Evolutionary conservation across 2,888 invertebrate species (phyloP).

Genomic region (Phalangium opilio): DNA sequence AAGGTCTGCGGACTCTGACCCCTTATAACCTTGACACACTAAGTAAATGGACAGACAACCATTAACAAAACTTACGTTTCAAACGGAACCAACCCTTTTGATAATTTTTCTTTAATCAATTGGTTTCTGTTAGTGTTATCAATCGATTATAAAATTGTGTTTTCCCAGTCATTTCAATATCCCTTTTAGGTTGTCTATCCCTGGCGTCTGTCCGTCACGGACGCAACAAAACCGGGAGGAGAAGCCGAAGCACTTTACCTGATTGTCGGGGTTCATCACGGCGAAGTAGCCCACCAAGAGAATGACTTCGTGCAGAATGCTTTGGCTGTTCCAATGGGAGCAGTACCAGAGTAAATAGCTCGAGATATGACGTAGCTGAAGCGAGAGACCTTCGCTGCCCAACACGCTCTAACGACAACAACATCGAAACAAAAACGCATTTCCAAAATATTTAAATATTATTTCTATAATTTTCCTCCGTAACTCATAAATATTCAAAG

Average conservation of each 20-base stretch:
- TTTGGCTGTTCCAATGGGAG: constrained; percentile 38
- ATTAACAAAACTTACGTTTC: too few relatives aligned
- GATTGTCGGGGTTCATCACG: constrained; percentile 58
- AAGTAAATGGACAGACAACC: too few relatives aligned
- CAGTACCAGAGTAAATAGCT: constrained; percentile 58
- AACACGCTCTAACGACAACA: constrained; percentile 40
- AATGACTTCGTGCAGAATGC: constrained; percentile 62
- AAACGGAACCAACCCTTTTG: too few relatives aligned
- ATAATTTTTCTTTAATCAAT: too few relatives aligned
- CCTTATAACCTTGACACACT: too few relatives aligned
- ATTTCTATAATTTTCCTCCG: too few relatives aligned
- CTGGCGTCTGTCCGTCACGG: neutral
- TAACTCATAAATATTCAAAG: too few relatives aligned
- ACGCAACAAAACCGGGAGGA: neutral
- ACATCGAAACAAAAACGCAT: neutral
- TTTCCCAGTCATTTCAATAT: too few relatives aligned
- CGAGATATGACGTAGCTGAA: constrained; percentile 73
- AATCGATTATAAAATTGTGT: too few relatives aligned
- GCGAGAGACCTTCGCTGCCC: constrained; percentile 64
- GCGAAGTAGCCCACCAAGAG: constrained; percentile 67
- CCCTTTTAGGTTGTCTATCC: neutral
- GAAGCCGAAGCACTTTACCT: constrained; percentile 37
- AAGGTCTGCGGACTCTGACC: too few relatives aligned
- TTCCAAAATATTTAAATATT: too few relatives aligned
- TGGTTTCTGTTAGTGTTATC: too few relatives aligned